Base-by-base conservation (phyloP, 2,113 vertebrate species). In the Pyrgilauda ruficollis region DNA sequence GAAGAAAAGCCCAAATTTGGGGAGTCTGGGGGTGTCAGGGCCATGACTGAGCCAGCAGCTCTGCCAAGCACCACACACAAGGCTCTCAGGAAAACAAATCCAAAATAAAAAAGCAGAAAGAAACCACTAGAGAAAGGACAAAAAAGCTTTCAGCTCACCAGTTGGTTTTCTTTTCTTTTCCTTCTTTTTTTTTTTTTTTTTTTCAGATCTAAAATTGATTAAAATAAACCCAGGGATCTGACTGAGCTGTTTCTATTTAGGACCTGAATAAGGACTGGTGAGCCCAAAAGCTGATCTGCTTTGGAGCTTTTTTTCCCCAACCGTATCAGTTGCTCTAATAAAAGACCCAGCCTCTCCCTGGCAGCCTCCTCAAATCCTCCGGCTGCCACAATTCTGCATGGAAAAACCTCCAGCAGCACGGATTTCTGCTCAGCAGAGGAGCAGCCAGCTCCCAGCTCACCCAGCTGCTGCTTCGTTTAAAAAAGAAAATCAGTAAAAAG, bases 261-360 rank as follows among this genome's bases (percentile, higher is more conserved):
- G 84, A 93, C 43, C 76, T 24, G 55, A 94, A 96, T 75, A 78
- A 96, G 62, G 93, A 59, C 78, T 87, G 61, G 20, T 17, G 85
- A 96, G 87, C 84, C 87, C 89, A 75, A 95, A 94, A 96, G 95
- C 93, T 96, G 61, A 95, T 94, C 93, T 93, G 87, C 95, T 96
- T 89, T 91, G 95, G 77, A 94, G 93, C 27, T 73, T 96, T 94
- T 95, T 96, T 64, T 0, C 79, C 37, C 80, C 47, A 90, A 35
- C 68, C 5, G 0, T 66, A 84, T 58, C 64, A 0, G 83, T 50
- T 41, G 72, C 96, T 94, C 86, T 83, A 44, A 93, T 94, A 90
- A 95, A 92, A 94, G 91, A 28, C 30, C 1, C 1, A 0, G 20
- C 79, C 58, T 83, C 89, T 73, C 83, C 53, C 70, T 16, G 61